Percentiles rank a stretch among this genome's conserved stretches.
Evolutionary conservation across 2,888 invertebrate genomes (phyloP).

Genomic region (Drosophila mimetica): DNA sequence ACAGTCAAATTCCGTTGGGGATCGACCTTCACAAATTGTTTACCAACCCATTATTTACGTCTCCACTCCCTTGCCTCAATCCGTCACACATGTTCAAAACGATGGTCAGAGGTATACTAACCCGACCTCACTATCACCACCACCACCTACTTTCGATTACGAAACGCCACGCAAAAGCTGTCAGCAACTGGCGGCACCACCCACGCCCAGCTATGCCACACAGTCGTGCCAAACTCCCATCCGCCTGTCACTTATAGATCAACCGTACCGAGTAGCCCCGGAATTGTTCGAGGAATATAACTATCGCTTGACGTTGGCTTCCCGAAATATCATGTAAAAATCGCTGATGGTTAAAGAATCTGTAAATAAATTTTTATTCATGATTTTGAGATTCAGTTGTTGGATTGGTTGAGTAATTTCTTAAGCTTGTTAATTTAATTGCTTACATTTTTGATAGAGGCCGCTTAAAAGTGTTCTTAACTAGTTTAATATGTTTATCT

Average conservation of each 20-base stretch:
- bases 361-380: constrained; percentile 70
- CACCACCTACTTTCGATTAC: constrained; percentile 14
- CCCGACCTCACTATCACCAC: background rate
- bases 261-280: constrained; percentile 75
- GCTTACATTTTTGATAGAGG: too few species aligned
- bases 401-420: too few species aligned
- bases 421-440: too few species aligned
- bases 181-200: constrained; percentile 16
- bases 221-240: constrained; percentile 58
- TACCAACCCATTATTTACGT: constrained; percentile 81
- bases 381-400: background rate
- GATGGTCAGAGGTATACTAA: constrained; percentile 21
- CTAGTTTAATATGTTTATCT: too few species aligned
- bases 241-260: constrained; percentile 66
- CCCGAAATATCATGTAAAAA: constrained; percentile 40
- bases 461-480: too few species aligned
- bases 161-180: constrained; percentile 9
- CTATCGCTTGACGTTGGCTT: constrained; percentile 56
- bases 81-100: constrained; percentile 11
- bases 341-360: constrained; percentile 11
- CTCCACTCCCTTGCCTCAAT: constrained; percentile 48
- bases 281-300: constrained; percentile 74
- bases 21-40: constrained; percentile 65
- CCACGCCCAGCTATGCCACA: constrained; percentile 37
- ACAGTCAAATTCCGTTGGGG: constrained; percentile 39